These are phyloP conservation scores for Coreoperca whiteheadi DNA, from an alignment of 2,113 vertebrate species.

Conservation along the genomic window DNA sequence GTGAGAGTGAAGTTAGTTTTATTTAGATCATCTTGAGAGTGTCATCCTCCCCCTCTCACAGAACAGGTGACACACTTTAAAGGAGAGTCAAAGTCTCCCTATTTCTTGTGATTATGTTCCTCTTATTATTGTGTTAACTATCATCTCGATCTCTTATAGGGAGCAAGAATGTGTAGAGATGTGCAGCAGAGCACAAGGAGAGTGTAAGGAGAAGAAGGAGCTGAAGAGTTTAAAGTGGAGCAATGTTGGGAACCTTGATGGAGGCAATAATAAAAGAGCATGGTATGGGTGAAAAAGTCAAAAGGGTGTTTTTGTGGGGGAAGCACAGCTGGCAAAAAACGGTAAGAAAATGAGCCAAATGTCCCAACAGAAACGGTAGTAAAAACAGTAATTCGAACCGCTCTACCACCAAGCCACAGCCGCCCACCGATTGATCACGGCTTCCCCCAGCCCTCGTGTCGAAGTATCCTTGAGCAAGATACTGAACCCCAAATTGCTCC, in stretches of 20 bases:
- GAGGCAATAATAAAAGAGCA: background rate
- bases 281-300: background rate
- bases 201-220: background rate
- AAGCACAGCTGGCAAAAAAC: background rate
- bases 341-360: background rate
- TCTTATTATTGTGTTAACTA: slow-evolving; percentile 1
- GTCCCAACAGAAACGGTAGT: background rate
- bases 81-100: slow-evolving; percentile 3
- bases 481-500: too few relatives aligned
- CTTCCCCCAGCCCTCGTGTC: too few relatives aligned
- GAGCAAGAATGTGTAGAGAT: background rate
- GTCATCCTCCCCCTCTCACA: slow-evolving; percentile 25
- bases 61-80: slow-evolving; percentile 9
- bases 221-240: background rate
- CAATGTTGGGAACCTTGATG: background rate
- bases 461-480: too few relatives aligned
- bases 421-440: too few relatives aligned
- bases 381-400: background rate
- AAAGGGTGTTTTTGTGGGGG: background rate
- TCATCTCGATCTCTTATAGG: background rate
- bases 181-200: background rate
- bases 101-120: slow-evolving; percentile 9
- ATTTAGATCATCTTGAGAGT: slow-evolving; percentile 37
- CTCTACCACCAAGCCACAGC: too few relatives aligned
- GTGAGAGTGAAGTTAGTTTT: slow-evolving; percentile 38